Conservation (phyloP, 2,888 invertebrate species). For the Petrophora chlorosata region DNA sequence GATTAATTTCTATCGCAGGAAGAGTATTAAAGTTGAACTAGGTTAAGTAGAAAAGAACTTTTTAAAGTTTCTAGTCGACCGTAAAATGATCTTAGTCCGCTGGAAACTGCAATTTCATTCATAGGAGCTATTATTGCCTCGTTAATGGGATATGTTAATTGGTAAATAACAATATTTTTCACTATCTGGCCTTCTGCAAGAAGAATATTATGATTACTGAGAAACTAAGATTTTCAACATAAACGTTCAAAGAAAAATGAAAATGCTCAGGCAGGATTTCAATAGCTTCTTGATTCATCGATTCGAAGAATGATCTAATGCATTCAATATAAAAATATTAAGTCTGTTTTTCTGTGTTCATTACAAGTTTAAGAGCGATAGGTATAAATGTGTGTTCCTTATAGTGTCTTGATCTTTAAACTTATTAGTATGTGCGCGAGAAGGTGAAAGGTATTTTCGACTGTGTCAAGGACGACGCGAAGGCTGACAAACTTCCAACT, state of each 20-base stretch:
- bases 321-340: too few relatives aligned
- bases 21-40: slow-evolving; percentile 11
- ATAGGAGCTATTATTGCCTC: background rate
- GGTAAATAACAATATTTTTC: background rate
- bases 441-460: slow-evolving; percentile 26
- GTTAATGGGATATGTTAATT: background rate
- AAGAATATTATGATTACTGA: too few relatives aligned
- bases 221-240: too few relatives aligned
- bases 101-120: slow-evolving; percentile 17
- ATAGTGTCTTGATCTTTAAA: background rate
- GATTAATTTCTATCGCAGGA: slow-evolving; percentile 14
- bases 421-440: slow-evolving; percentile 24
- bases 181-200: background rate
- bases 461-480: slow-evolving; percentile 33
- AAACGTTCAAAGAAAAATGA: too few relatives aligned
- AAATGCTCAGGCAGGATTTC: too few relatives aligned
- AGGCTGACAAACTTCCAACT: slow-evolving; percentile 2
- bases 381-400: too few relatives aligned
- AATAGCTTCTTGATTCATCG: too few relatives aligned
- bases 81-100: slow-evolving; percentile 20
- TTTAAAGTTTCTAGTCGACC: slow-evolving; percentile 19
- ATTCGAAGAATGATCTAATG: too few relatives aligned
- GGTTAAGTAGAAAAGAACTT: slow-evolving; percentile 13
- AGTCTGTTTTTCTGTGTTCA: too few relatives aligned
- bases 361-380: too few relatives aligned